Evolutionary conservation across 2,888 invertebrate species (phyloP).

Genomic region (Eupithecia vulgata): DNA sequence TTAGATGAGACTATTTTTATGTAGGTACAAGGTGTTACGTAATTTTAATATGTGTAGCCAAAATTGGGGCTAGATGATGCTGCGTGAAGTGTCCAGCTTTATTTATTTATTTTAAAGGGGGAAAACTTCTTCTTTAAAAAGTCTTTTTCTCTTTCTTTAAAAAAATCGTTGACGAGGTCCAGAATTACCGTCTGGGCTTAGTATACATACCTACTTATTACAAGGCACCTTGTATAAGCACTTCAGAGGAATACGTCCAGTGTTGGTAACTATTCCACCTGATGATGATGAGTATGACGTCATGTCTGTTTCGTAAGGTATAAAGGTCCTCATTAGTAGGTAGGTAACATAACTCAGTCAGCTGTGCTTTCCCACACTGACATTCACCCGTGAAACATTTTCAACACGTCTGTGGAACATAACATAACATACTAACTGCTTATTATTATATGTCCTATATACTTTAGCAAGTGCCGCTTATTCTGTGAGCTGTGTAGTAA

Average conservation of each 20-base stretch:
- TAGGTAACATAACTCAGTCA: background rate
- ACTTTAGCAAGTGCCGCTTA: background rate
- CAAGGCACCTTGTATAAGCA: background rate
- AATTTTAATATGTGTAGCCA: no score
- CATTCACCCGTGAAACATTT: background rate
- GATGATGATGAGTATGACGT: background rate
- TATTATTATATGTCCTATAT: background rate
- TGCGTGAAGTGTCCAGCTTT: no score
- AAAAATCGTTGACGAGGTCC: background rate
- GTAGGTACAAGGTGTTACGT: background rate
- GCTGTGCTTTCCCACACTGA: conserved; percentile 6
- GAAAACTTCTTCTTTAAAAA: no score
- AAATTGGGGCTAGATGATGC: no score
- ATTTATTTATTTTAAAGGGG: no score
- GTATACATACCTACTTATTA: background rate
- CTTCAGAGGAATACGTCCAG: background rate
- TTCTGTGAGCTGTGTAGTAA: background rate
- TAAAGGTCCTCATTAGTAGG: background rate
- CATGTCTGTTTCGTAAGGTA: background rate
- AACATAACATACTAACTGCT: background rate
- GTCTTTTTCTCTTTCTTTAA: no score
- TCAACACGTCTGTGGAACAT: background rate
- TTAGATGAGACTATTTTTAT: background rate
- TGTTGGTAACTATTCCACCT: background rate
- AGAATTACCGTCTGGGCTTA: background rate